Conservation (phyloP, 2,888 invertebrate genomes). For the Temnothorax unifasciatus region DNA sequence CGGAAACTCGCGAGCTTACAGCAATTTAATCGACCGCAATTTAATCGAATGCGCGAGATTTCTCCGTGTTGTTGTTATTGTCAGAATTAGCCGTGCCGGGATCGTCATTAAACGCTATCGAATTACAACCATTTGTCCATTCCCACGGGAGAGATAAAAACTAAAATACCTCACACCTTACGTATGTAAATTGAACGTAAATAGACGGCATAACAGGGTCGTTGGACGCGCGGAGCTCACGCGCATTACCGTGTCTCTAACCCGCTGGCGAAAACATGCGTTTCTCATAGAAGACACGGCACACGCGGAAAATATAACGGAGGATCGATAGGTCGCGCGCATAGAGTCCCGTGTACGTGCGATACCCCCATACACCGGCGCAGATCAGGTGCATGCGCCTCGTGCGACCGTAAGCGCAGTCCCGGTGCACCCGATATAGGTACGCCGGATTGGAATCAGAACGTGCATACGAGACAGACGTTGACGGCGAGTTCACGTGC, state of each 20-base stretch:
- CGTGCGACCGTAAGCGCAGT: slow-evolving; percentile 15
- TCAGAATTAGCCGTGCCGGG: too few species aligned
- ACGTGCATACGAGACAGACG: not conserved
- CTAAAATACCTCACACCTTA: not conserved
- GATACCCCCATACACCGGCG: slow-evolving; percentile 30
- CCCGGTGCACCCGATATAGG: not conserved
- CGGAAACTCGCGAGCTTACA: not conserved
- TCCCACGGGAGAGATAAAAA: not conserved
- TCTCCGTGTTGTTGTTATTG: not conserved
- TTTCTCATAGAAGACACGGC: not conserved
- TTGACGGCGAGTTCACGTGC: slow-evolving; percentile 3
- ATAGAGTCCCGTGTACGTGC: slow-evolving; percentile 17
- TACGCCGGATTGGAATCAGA: slow-evolving; percentile 15
- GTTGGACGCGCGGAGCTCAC: not conserved
- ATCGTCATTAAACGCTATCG: not conserved
- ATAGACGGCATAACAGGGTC: not conserved
- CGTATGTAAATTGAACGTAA: not conserved
- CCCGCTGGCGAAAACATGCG: slow-evolving; percentile 1
- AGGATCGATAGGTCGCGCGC: slow-evolving; percentile 40
- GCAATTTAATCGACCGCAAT: not conserved
- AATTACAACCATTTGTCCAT: not conserved
- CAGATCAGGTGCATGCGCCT: slow-evolving; percentile 42
- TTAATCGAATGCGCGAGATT: not conserved
- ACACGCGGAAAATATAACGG: slow-evolving; percentile 49
- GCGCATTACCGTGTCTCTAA: not conserved